Evolutionary conservation across 2,113 vertebrate species (phyloP).

Genomic region (Protobothrops flavoviridis): DNA sequence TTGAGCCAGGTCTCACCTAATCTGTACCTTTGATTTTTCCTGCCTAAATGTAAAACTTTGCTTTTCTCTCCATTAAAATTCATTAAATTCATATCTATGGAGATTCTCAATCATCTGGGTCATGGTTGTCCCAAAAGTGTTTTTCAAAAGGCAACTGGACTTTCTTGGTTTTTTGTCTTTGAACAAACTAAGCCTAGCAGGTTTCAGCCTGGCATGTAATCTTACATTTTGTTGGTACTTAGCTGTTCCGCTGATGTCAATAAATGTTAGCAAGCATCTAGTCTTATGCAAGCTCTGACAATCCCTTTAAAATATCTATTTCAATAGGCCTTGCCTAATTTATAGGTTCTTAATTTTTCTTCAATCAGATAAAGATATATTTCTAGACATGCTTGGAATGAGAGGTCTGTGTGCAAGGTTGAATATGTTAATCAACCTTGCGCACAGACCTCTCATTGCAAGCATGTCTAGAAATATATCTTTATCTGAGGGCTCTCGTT

Average conservation of each 20-base stretch:
- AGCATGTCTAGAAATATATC: too few relatives aligned
- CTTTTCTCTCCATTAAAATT: too few relatives aligned
- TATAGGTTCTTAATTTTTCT: not conserved
- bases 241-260: not conserved
- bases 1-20: too few relatives aligned
- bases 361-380: not conserved
- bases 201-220: not conserved
- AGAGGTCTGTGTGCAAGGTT: not conserved
- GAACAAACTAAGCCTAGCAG: not conserved
- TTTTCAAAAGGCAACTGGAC: not conserved
- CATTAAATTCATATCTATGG: not conserved
- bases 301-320: not conserved
- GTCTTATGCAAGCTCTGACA: not conserved
- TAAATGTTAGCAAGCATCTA: not conserved
- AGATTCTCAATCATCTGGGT: not conserved
- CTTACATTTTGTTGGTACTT: not conserved
- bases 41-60: too few relatives aligned
- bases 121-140: not conserved
- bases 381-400: not conserved
- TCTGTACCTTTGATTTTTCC: too few relatives aligned
- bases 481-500: not conserved
- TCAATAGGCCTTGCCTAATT: not conserved
- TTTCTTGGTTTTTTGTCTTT: not conserved
- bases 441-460: too few relatives aligned
- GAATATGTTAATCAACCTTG: too few relatives aligned